Conservation (phyloP, 1,140 invertebrate genomes). For the Drosophila quadrilineata region DNA sequence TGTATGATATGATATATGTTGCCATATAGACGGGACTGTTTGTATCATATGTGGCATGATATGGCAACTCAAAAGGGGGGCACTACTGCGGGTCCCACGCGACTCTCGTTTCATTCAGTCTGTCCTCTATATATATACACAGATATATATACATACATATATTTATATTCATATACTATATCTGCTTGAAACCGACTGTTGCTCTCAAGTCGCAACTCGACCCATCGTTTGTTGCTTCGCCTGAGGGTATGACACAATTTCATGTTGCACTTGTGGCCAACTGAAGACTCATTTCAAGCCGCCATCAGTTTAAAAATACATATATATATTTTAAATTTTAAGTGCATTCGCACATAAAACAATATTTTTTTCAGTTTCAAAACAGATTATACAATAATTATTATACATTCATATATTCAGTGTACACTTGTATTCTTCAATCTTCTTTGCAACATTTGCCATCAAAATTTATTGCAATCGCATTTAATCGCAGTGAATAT, state of each 20-base stretch:
- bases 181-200: slow-evolving; percentile 40
- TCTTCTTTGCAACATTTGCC: slow-evolving; percentile 32
- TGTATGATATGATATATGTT: no score
- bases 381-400: slow-evolving; percentile 3
- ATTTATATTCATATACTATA: slow-evolving; percentile 5
- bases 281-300: slow-evolving; percentile 47
- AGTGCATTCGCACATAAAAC: slow-evolving; percentile 70
- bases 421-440: not conserved
- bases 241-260: slow-evolving; percentile 45
- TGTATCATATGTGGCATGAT: no score
- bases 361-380: slow-evolving; percentile 22
- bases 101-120: slow-evolving; percentile 47
- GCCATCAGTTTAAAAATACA: no score
- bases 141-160: not conserved
- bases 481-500: slow-evolving; percentile 45
- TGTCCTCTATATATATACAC: not conserved
- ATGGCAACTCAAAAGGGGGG: not conserved
- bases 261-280: slow-evolving; percentile 24
- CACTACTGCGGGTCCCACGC: slow-evolving; percentile 47
- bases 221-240: slow-evolving; percentile 9
- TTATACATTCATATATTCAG: no score
- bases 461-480: slow-evolving; percentile 66
- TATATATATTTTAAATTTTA: no score
- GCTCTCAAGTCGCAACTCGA: slow-evolving; percentile 25
- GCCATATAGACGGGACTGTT: no score